These are phyloP conservation scores for Actinostola sp. DNA, from an alignment of 92 coral and sea anemone species.

Conservation along the genomic window DNA sequence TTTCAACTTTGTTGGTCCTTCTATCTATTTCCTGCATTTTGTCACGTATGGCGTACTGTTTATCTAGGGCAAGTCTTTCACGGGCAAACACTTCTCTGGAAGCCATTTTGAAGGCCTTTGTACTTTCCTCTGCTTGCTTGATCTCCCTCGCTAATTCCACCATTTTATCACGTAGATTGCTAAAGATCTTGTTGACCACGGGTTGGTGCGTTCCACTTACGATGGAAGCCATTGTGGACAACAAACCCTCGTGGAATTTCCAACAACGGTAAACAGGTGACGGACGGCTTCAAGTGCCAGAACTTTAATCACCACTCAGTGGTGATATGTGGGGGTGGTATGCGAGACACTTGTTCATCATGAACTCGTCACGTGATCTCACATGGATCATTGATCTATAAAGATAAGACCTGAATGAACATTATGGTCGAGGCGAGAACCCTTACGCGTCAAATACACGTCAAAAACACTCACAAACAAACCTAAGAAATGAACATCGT, in stretches of 20 bases:
- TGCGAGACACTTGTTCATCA: too few species aligned
- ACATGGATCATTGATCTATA: too few species aligned
- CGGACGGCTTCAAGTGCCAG: neutral
- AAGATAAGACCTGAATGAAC: too few species aligned
- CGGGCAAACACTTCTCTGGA: conserved; percentile 35
- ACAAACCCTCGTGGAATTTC: neutral
- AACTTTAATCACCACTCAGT: neutral
- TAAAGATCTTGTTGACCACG: conserved; percentile 12
- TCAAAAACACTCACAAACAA: too few species aligned
- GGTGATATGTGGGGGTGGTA: too few species aligned
- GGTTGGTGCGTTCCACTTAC: conserved; percentile 18
- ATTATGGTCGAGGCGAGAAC: too few species aligned
- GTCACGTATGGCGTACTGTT: conserved; percentile 53
- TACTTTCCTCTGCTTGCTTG: conserved; percentile 21
- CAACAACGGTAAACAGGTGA: conserved; percentile 4
- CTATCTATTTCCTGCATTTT: conserved; percentile 51
- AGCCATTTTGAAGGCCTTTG: conserved; percentile 57
- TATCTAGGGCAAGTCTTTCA: conserved; percentile 48
- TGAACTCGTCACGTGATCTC: too few species aligned
- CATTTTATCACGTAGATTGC: conserved; percentile 49
- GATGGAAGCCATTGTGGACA: conserved; percentile 19
- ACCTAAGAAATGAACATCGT: too few species aligned
- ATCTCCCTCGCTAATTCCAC: conserved; percentile 38
- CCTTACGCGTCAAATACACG: too few species aligned
- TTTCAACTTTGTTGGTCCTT: conserved; percentile 50